Percentiles rank a stretch among this genome's conserved stretches.
Conservation (phyloP, 2,797 vertebrate species). For the Semotilus atromaculatus region DNA sequence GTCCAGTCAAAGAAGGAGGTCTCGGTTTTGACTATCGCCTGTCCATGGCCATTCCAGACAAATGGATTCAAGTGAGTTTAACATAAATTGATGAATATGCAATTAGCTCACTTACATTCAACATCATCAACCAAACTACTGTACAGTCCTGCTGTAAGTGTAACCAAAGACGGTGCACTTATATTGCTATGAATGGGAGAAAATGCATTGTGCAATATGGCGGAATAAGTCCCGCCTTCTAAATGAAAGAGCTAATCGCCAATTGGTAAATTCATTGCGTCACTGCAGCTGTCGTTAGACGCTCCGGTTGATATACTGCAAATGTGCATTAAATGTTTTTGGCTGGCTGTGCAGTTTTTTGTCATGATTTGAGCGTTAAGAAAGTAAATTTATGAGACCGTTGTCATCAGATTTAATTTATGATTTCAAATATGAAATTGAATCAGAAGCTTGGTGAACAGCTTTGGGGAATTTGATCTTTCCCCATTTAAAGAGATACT, state of each 20-base stretch:
- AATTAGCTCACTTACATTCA: not conserved
- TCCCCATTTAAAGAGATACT: not conserved
- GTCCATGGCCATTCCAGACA: conserved; percentile 98
- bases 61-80: conserved; percentile 94
- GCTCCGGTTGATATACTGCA: not conserved
- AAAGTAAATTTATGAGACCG: not conserved
- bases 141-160: conserved; percentile 6
- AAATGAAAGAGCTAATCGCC: not conserved
- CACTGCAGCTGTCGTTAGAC: not conserved
- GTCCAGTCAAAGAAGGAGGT: conserved; percentile 87
- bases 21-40: conserved; percentile 95
- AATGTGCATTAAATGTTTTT: not conserved
- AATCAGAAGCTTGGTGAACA: not conserved
- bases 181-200: not conserved
- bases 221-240: not conserved
- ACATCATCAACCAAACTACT: not conserved
- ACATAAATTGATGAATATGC: conserved; percentile 24
- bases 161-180: not conserved
- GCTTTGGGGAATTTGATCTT: not conserved
- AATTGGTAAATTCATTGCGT: not conserved
- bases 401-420: not conserved
- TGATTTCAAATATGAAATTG: not conserved
- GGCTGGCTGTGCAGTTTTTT: too few species aligned
- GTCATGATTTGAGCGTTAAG: not conserved
- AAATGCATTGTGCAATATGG: not conserved